Conservation (phyloP, 2,113 vertebrate genomes). For the Phycodurus eques region DNA sequence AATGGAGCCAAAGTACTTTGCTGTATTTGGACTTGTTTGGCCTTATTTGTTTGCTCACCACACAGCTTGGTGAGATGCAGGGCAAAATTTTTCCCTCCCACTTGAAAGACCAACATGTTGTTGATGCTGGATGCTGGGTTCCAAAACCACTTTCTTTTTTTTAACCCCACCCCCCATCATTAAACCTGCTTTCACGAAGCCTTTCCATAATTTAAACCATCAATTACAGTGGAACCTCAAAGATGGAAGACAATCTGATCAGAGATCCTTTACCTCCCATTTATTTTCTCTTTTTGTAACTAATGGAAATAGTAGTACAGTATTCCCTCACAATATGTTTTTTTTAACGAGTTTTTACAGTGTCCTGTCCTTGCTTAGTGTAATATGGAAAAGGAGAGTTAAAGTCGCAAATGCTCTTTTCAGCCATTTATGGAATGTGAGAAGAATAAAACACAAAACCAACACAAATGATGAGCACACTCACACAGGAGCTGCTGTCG, state of each 20-base stretch:
- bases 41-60: constrained; percentile 71
- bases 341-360: not conserved
- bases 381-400: not conserved
- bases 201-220: constrained; percentile 26
- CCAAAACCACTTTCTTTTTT: constrained; percentile 44
- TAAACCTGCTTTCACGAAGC: constrained; percentile 34
- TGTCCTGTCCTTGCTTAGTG: not conserved
- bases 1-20: constrained; percentile 74
- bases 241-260: not conserved
- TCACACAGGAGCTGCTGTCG: not conserved
- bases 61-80: constrained; percentile 64
- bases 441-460: not conserved
- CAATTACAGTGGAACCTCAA: not conserved
- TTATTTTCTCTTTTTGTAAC: not conserved
- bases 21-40: constrained; percentile 74
- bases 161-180: constrained; percentile 20
- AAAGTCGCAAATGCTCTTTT: not conserved
- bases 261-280: not conserved
- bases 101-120: constrained; percentile 55
- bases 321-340: not conserved
- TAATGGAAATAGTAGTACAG: not conserved
- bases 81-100: constrained; percentile 54
- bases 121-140: constrained; percentile 33
- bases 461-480: not conserved
- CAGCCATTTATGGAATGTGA: not conserved